Evolutionary conservation across 1,140 invertebrate genomes (phyloP), one percentile per base, ranked within the genome.

Genomic region (Physella acuta): DNA sequence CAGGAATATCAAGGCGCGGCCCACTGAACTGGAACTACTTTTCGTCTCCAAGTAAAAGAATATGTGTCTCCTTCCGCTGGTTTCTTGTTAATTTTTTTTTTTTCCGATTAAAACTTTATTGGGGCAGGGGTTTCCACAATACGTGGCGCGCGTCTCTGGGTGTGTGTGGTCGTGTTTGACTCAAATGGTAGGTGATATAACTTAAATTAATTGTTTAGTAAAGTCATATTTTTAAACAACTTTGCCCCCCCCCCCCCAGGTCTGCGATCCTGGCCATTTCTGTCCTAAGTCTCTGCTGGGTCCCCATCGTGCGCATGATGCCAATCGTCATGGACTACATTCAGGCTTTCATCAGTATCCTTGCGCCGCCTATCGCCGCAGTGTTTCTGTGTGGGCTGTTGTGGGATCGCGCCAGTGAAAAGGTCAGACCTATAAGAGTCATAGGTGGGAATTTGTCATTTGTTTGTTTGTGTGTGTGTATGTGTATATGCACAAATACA

Each of bases 381-480:
- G 52, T 67, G 26, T 67, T 24, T 26, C 16, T 67, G 2, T 56
- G 31, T 36, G 64, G 51, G 0, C 20, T 67, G 14, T 20, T 67
- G 17, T 67, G 52, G 52, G 64, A 67, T 33, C 3, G 64, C 17
- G 52, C 26, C 8, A 56, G 17, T 16, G 64, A 67, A 56, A 28
- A 37, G 62, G 62, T 64, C 31, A 2, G 30, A 3, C n/a, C 39
- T 60, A n/a, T n/a, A n/a, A n/a, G n/a, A n/a, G n/a, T n/a, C n/a
- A n/a, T n/a, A n/a, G n/a, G n/a, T n/a, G n/a, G n/a, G n/a, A n/a
- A n/a, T n/a, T n/a, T n/a, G n/a, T n/a, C n/a, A n/a, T n/a, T n/a
- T n/a, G n/a, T n/a, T n/a, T n/a, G n/a, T n/a, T n/a, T n/a, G n/a
- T n/a, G n/a, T n/a, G n/a, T n/a, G n/a, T n/a, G n/a, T n/a, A n/a